Conservation (phyloP, 1,140 invertebrate species). For the Dendrolimus punctatus region DNA sequence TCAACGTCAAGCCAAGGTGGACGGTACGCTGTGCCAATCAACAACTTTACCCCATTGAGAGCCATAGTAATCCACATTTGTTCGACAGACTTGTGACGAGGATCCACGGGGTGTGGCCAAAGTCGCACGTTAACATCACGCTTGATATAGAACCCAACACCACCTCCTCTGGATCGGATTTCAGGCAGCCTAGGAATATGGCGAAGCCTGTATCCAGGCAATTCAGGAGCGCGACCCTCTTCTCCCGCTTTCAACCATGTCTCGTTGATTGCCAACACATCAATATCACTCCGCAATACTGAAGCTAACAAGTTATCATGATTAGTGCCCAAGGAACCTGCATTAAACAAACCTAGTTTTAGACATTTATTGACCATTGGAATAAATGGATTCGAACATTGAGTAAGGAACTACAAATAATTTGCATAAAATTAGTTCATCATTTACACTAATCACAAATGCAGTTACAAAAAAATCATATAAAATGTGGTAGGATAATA, state of each 20-base stretch:
- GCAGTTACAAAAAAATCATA: no score
- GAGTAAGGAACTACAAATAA: no score
- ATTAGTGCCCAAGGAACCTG: conserved; percentile 14
- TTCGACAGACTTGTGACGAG: conserved; percentile 2
- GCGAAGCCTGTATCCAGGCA: conserved; percentile 10
- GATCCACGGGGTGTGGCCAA: conserved; percentile 2
- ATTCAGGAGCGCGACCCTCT: conserved; percentile 12
- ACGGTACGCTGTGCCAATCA: conserved; percentile 18
- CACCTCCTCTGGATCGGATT: conserved; percentile 13
- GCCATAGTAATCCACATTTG: conserved; percentile 18
- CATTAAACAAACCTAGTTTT: conserved; percentile 19
- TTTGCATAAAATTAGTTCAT: no score
- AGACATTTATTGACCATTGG: conserved; percentile 1
- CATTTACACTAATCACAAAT: no score
- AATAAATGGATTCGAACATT: no score
- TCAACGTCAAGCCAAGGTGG: conserved; percentile 12
- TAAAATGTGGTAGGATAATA: no score
- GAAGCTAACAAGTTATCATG: conserved; percentile 20
- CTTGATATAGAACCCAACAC: conserved; percentile 19
- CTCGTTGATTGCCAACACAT: conserved; percentile 22
- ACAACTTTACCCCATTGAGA: neutral
- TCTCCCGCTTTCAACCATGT: conserved; percentile 19
- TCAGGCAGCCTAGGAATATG: conserved; percentile 8
- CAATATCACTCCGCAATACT: conserved; percentile 5
- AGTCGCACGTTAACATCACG: conserved; percentile 4